Evolutionary conservation across 2,113 vertebrate species (phyloP).

Genomic region (Cricetomys ansorgei): DNA sequence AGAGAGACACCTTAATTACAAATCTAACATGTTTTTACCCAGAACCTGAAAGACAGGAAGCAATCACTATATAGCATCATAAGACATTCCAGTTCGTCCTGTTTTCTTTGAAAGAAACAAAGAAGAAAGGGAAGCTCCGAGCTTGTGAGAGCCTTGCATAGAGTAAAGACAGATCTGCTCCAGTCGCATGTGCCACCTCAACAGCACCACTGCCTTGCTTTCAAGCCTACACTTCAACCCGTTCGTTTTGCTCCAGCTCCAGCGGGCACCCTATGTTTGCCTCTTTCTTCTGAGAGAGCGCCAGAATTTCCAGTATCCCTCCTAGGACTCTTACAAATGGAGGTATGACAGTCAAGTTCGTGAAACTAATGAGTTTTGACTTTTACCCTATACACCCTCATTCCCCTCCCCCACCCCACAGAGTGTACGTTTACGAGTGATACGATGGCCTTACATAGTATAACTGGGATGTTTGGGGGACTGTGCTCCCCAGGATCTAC

Average conservation of each 20-base stretch:
- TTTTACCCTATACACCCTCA: conserved; percentile 61
- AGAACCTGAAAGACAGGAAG: conserved; percentile 80
- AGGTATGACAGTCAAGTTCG: conserved; percentile 79
- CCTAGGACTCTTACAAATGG: conserved; percentile 60
- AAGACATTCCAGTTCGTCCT: conserved; percentile 87
- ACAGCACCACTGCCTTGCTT: not conserved
- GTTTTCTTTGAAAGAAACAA: conserved; percentile 75
- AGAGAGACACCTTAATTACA: conserved; percentile 76
- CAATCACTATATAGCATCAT: conserved; percentile 74
- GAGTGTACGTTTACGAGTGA: conserved; percentile 70
- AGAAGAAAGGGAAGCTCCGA: conserved; percentile 14
- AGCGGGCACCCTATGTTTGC: conserved; percentile 63
- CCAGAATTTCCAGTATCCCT: conserved; percentile 70
- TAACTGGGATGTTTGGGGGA: conserved; percentile 36
- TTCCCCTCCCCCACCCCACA: conserved; percentile 64
- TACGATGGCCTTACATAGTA: conserved; percentile 66
- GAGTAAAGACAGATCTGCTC: conserved; percentile 62
- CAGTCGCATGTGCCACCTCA: conserved; percentile 65
- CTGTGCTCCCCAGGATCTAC: conserved; percentile 69
- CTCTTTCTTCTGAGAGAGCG: conserved; percentile 65
- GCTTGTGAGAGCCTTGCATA: not conserved
- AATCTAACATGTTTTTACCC: conserved; percentile 70
- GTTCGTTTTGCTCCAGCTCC: not conserved
- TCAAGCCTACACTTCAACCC: conserved; percentile 4
- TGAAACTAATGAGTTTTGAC: conserved; percentile 77